Conservation (phyloP, 2,888 invertebrate genomes). For the Busseola fusca region DNA sequence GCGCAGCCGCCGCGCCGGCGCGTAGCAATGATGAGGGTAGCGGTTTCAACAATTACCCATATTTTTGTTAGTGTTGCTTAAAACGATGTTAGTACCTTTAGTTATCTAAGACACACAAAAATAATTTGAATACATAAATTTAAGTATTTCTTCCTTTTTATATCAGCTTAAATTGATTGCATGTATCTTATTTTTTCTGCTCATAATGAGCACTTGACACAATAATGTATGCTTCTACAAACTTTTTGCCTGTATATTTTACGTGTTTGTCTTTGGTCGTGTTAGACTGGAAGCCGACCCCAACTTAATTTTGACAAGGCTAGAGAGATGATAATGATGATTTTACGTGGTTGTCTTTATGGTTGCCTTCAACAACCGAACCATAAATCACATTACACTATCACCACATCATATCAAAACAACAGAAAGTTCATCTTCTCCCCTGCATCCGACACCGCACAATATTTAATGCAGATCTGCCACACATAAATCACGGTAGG, state of each 20-base stretch:
- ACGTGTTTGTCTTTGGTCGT: neutral
- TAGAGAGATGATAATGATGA: too few species aligned
- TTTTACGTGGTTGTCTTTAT: neutral
- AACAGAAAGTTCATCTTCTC: conserved; percentile 52
- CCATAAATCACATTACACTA: conserved; percentile 5
- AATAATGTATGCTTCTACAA: neutral
- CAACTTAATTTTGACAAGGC: too few species aligned
- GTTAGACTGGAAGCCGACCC: too few species aligned
- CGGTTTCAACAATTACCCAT: too few species aligned
- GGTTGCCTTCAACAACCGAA: neutral
- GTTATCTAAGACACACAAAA: too few species aligned
- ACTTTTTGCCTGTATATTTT: too few species aligned
- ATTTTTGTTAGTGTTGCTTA: too few species aligned
- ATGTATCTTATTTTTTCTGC: neutral
- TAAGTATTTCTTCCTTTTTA: neutral
- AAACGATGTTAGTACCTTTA: too few species aligned
- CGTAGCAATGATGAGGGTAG: too few species aligned
- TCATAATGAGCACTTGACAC: neutral
- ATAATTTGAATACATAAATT: neutral
- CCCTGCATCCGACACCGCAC: conserved; percentile 63
- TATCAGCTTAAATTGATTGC: neutral
- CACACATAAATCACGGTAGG: conserved; percentile 85
- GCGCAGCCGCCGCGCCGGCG: too few species aligned
- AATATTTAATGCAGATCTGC: conserved; percentile 79
- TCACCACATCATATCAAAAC: conserved; percentile 33